Base-by-base conservation (phyloP, 2,888 invertebrate species). In the Neoitamus cyanurus region DNA sequence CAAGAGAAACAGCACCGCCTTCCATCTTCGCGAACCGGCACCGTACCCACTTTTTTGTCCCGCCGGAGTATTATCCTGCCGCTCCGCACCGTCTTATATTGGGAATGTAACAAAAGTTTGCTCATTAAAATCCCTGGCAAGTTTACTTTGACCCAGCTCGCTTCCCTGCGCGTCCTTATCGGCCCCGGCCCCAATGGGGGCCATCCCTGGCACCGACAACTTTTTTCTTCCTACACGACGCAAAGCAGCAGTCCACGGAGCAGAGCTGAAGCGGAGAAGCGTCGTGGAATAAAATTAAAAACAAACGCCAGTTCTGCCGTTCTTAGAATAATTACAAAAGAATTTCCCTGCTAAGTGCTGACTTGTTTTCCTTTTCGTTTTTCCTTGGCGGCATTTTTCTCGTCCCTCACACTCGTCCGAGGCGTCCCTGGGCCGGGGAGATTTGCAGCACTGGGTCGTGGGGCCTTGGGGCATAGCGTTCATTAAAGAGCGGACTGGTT, bases 21-120 rank as follows among this genome's bases (percentile, higher is more conserved):
- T 20, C 58, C 58, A 58, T 6, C 4, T 42, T 58, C 6, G 9
- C 5, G 15, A 58, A 58, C 20, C 20, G 42, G 42, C 42, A 42
- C n/a, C 42, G n/a, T 42, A n/a, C 42, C 42, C 42, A 13, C 4
- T 42, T 75, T 75, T 75, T 37, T 42, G 75, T 75, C 75, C 75
- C 28, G 28, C 28, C 42, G 28, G 30, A 75, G 75, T 25, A 75
- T 75, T 75, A 75, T 75, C 75, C 75, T 75, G 42, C 75, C 20
- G 37, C 42, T 75, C 75, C 9, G 36, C 28, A 37, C n/a, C 75
- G 75, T 42, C 42, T 75, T 75, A 37, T 78, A 78, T 78, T 78
- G 78, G 69, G 82, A 82, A 82, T 82, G 82, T 82, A 82, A 82
- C 82, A 82, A 82, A 82, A 82, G 82, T 82, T 82, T 82, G 82